phyloP scores from a whole-genome alignment of 2,888 invertebrate species.

The Acrobasis consociella region DNA sequence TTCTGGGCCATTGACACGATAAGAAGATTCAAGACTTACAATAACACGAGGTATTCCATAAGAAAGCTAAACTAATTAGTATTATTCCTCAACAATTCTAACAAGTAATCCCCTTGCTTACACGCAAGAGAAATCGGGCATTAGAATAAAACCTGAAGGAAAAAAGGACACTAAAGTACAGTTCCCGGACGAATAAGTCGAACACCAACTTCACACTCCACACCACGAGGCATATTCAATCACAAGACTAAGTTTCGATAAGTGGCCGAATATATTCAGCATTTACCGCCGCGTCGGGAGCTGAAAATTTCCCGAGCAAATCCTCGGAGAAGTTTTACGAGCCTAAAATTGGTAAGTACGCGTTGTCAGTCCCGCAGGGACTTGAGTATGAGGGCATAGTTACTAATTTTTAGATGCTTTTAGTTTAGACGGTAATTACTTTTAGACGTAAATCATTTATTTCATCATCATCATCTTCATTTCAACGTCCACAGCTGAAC shows the following conservation, averaged over 20 bases:
- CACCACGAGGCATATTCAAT: constrained; percentile 2
- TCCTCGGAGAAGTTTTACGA: constrained; percentile 15
- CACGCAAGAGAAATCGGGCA: no score
- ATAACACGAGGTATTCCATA: no score
- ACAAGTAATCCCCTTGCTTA: no score
- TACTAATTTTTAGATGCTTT: not conserved
- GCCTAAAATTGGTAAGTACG: constrained; percentile 12
- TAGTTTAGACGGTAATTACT: not conserved
- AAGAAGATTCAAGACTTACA: no score
- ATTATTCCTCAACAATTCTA: no score
- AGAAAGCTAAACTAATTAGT: no score
- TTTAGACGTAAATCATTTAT: no score
- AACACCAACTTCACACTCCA: not conserved
- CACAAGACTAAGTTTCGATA: constrained; percentile 4
- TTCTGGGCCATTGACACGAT: no score
- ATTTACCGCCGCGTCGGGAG: not conserved
- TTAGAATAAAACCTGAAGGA: not conserved
- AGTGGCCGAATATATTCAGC: constrained; percentile 13
- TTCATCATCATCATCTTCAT: no score
- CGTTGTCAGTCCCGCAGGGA: not conserved
- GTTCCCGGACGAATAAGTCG: not conserved
- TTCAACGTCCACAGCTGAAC: no score
- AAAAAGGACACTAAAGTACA: not conserved
- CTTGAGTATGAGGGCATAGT: not conserved
- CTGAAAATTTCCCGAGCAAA: constrained; percentile 6